Evolutionary conservation across 2,888 invertebrate species (phyloP), one percentile per base, ranked within the genome.

Genomic region (Chymomyza amoena): DNA sequence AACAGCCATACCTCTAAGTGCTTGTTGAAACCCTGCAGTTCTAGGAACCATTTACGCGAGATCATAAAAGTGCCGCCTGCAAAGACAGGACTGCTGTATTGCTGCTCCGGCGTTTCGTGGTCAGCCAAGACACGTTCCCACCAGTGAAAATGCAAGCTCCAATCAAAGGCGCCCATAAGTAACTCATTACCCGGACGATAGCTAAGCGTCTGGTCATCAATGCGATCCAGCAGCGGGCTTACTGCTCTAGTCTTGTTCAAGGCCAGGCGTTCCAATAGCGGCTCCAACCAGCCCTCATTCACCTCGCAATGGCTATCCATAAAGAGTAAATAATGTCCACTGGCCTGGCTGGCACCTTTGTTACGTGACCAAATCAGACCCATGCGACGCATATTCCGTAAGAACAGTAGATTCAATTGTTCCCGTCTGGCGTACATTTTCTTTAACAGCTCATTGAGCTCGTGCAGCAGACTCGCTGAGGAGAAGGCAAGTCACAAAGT

Each of bases 81-180:
- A 74, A 91, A 90, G 66, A 79, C 81, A n/a, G 91, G 90, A 80
- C 90, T 91, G 61, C 80, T 88, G 72, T 60, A 84, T n/a, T 79
- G 75, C 39, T 66, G 65, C 69, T 73, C 72, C 5, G 50, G 63
- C 16, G 56, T 32, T 75, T 80, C 83, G 7, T 54, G 5, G 0
- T 81, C 67, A 0, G 18, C 16, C 56, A 84, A 28, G 4, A 61
- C 32, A 0, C 88, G 69, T 5, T 90, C 86, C 69, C 92, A 89
- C 93, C 93, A 93, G 76, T 92, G 92, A 77, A 92, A 93, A 76
- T 92, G 91, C 63, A 93, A 84, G 80, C 91, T 91, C 93, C 93
- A 93, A 81, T 93, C 92, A 84, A 93, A 93, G 4, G 92, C 92
- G 76, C 92, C 92, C 87, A 91, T 92, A 56, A 92, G 84, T 78